Evolutionary conservation across 1,140 invertebrate species (phyloP).

Genomic region (Leptopilina boulardi): DNA sequence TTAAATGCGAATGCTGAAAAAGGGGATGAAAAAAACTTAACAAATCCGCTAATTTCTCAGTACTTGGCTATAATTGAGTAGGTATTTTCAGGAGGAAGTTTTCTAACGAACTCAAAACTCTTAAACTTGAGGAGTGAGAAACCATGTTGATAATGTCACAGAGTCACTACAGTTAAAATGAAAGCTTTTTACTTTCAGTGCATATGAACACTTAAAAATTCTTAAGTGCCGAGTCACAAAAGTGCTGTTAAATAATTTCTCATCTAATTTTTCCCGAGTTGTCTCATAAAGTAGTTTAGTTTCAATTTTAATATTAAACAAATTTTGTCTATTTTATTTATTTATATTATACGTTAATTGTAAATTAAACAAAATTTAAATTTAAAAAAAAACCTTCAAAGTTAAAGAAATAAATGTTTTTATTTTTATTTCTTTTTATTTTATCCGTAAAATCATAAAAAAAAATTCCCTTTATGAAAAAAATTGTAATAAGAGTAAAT

Average conservation of each 20-base stretch:
- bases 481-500: too few species aligned
- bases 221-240: neutral
- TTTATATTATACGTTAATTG: neutral
- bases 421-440: too few species aligned
- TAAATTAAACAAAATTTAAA: too few species aligned
- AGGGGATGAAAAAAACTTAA: neutral
- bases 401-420: too few species aligned
- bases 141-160: neutral
- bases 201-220: slow-evolving; percentile 1
- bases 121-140: neutral
- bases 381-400: too few species aligned
- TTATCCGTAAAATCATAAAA: too few species aligned
- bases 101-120: slow-evolving; percentile 20
- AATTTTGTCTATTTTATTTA: neutral
- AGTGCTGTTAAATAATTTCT: slow-evolving; percentile 14
- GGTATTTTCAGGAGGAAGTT: neutral
- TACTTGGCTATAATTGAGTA: neutral
- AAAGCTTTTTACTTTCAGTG: slow-evolving; percentile 14
- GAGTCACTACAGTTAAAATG: neutral
- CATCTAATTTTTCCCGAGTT: neutral
- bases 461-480: too few species aligned
- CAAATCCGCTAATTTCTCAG: slow-evolving; percentile 28
- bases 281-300: neutral
- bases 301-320: neutral
- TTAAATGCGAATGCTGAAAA: neutral